Evolutionary conservation across 2,888 invertebrate species (phyloP).

Genomic region (Leucozona laternaria): DNA sequence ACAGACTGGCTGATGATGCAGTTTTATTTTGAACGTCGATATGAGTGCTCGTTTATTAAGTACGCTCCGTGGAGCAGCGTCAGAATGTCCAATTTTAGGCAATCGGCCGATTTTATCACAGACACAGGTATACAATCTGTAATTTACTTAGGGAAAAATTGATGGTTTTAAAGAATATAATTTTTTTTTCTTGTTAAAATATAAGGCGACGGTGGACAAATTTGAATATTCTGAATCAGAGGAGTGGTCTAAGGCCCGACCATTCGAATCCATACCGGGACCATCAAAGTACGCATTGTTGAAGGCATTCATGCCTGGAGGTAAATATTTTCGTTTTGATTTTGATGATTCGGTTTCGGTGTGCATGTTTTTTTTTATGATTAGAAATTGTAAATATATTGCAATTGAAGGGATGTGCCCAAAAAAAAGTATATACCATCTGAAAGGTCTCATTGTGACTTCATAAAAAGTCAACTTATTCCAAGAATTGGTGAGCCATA

Average conservation of each 20-base stretch:
- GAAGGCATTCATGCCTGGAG: conserved; percentile 69
- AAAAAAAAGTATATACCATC: too few relatives aligned
- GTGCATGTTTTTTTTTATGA: background rate
- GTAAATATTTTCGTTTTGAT: conserved; percentile 10
- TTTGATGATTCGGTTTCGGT: background rate
- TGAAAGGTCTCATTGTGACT: too few relatives aligned
- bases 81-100: conserved; percentile 8
- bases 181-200: background rate
- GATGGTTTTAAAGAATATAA: background rate
- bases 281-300: conserved; percentile 58
- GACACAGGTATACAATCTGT: conserved; percentile 13
- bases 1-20: background rate
- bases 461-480: too few relatives aligned
- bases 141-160: background rate
- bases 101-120: conserved; percentile 48
- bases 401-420: too few relatives aligned
- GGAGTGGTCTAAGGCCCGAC: conserved; percentile 39
- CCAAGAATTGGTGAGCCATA: too few relatives aligned
- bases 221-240: conserved; percentile 37
- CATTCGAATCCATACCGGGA: conserved; percentile 59
- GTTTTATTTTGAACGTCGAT: conserved; percentile 17
- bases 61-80: conserved; percentile 23
- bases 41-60: conserved; percentile 55
- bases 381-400: too few relatives aligned
- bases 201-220: conserved; percentile 39